phyloP scores from a whole-genome alignment of 2,888 invertebrate genomes.

The Hipparchia semele region DNA sequence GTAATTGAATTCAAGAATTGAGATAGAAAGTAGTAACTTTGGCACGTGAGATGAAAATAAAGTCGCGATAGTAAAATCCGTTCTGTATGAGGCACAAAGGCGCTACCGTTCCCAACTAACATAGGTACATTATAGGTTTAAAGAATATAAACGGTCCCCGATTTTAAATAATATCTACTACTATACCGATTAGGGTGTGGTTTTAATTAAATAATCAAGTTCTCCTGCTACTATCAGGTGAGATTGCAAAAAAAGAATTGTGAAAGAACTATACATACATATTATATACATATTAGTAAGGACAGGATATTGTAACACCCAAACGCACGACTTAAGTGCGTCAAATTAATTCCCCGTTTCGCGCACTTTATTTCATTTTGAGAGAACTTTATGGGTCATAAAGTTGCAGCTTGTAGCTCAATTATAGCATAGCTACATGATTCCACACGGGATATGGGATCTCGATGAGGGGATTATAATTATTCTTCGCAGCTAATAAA shows the following conservation, averaged over 20 bases:
- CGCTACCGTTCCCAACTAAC: neutral
- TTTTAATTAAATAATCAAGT: too few relatives aligned
- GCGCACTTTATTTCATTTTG: slow-evolving; percentile 54
- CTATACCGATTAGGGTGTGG: too few relatives aligned
- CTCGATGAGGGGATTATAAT: neutral
- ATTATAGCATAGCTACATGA: slow-evolving; percentile 40
- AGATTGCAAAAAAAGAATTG: too few relatives aligned
- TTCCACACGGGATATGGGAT: neutral
- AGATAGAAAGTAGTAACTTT: slow-evolving; percentile 76
- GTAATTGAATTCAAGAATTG: slow-evolving; percentile 75
- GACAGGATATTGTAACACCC: neutral
- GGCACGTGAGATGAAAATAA: slow-evolving; percentile 70
- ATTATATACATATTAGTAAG: too few relatives aligned
- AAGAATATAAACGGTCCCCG: neutral
- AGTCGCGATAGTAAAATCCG: slow-evolving; percentile 59
- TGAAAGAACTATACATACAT: too few relatives aligned
- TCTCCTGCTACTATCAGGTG: too few relatives aligned
- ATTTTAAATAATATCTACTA: neutral
- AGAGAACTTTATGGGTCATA: slow-evolving; percentile 59
- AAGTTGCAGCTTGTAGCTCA: slow-evolving; percentile 48
- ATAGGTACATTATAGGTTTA: slow-evolving; percentile 15
- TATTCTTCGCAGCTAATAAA: neutral
- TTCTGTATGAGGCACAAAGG: slow-evolving; percentile 51
- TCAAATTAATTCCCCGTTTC: slow-evolving; percentile 45
- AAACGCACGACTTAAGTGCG: slow-evolving; percentile 48